phyloP scores from a whole-genome alignment of 2,113 vertebrate genomes.

The Cinclus cinclus region DNA sequence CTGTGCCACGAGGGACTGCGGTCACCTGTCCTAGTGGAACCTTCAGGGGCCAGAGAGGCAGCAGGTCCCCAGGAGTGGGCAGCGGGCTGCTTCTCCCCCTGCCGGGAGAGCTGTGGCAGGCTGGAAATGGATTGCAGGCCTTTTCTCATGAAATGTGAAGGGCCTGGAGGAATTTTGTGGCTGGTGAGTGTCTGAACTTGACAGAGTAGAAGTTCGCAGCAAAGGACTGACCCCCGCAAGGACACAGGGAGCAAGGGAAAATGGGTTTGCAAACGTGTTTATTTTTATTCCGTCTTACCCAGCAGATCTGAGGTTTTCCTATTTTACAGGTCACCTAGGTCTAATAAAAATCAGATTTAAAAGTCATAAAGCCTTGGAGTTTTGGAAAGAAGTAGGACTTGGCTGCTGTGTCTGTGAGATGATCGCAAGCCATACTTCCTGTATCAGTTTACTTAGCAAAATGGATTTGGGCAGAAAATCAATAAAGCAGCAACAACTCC shows the following conservation, averaged over 20 bases:
- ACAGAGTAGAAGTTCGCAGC: neutral
- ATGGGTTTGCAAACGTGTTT: neutral
- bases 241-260: neutral
- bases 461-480: constrained; percentile 49
- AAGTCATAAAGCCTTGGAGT: neutral
- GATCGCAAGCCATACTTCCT: constrained; percentile 6
- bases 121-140: neutral
- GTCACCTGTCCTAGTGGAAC: too few species aligned
- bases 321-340: constrained; percentile 21
- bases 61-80: too few species aligned
- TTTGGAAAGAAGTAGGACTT: neutral
- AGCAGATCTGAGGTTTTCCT: constrained; percentile 6
- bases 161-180: neutral
- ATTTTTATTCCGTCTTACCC: constrained; percentile 28
- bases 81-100: too few species aligned
- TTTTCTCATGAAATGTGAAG: neutral
- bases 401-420: neutral
- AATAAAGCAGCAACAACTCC: constrained; percentile 34
- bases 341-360: constrained; percentile 34
- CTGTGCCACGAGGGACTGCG: too few species aligned
- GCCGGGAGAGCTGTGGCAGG: neutral
- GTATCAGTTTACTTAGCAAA: constrained; percentile 39
- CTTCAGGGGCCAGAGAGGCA: too few species aligned
- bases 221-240: neutral
- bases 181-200: neutral